Conservation (phyloP, 2,888 invertebrate species). For the Laspeyria flexula region DNA sequence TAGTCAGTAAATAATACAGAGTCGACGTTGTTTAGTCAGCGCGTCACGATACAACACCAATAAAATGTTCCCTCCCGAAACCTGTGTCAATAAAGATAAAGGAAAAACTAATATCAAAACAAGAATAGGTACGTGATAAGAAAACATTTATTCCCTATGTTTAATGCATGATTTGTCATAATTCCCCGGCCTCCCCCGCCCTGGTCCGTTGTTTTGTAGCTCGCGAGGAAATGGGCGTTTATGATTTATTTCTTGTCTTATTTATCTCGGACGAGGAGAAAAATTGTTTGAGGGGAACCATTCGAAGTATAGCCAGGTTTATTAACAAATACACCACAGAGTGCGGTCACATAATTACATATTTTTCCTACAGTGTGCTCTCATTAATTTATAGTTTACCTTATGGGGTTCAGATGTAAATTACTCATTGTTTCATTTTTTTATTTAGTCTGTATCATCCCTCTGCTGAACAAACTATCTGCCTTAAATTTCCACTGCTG, state of each 20-base stretch:
- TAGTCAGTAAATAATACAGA: constrained; percentile 32
- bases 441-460: no score
- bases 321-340: constrained; percentile 70
- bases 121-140: constrained; percentile 86
- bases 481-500: no score
- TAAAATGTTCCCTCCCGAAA: constrained; percentile 78
- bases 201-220: constrained; percentile 79
- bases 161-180: constrained; percentile 87
- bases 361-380: constrained; percentile 42
- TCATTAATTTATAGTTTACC: constrained; percentile 19
- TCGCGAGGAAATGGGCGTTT: constrained; percentile 78
- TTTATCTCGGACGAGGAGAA: constrained; percentile 77
- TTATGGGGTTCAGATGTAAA: constrained; percentile 25
- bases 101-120: constrained; percentile 85
- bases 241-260: constrained; percentile 83
- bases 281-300: constrained; percentile 72
- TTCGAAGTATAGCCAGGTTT: constrained; percentile 68
- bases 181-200: constrained; percentile 80
- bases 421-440: constrained; percentile 20
- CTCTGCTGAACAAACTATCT: no score
- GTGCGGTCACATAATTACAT: constrained; percentile 59
- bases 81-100: constrained; percentile 86
- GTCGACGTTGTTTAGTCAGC: constrained; percentile 52
- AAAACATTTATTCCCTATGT: constrained; percentile 87
- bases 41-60: constrained; percentile 68